Base-by-base conservation (phyloP, 2,113 vertebrate species). In the Procavia capensis region DNA sequence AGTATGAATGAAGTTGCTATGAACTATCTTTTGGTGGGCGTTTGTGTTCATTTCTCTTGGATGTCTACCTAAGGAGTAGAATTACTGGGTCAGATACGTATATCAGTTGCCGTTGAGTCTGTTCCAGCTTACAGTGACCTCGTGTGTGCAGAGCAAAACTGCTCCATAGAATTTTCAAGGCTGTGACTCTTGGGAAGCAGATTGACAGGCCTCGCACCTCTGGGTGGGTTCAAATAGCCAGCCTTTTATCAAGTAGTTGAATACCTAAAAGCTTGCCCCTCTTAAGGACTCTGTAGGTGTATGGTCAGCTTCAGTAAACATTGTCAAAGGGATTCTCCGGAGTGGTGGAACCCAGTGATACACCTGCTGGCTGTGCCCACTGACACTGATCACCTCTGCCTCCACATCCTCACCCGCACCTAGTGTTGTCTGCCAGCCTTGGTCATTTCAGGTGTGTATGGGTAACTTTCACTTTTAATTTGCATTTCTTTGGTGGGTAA, bases 391-490 rank as follows among this genome's bases (percentile, higher is more conserved):
- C 34, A 13, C 72, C 70, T 83, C 20, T 24, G 27, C 81, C 64
- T 88, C 43, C 63, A 54, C 8, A 39, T 64, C 24, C 72, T 79
- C 54, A 39, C 22, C 24, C 36, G 6, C 36, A 79, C 54, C 76
- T 88, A 36, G 22, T 85, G 45, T 20, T 80, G 34, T 81, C 50
- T 39, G 41, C 82, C 41, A 57, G 66, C 95, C 54, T 90, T 95
- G 74, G 50, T 76, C 24, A 76, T 76, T 89, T 84, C 59, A 86
- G 54, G 22, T 90, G 41, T 66, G 22, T 90, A 43, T 66, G 72
- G 45, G 70, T 84, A 89, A 75, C 25, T 95, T 10, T 41, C 84
- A 57, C 54, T 84, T 86, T 89, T 85, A 94, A 47, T 92, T 94
- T 88, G 82, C 34, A n/a, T 90, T 94, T 79, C 39, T 16, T n/a